These are phyloP conservation scores for Trinorchestia longiramus DNA, from an alignment of 1,140 invertebrate species.

Conservation along the genomic window DNA sequence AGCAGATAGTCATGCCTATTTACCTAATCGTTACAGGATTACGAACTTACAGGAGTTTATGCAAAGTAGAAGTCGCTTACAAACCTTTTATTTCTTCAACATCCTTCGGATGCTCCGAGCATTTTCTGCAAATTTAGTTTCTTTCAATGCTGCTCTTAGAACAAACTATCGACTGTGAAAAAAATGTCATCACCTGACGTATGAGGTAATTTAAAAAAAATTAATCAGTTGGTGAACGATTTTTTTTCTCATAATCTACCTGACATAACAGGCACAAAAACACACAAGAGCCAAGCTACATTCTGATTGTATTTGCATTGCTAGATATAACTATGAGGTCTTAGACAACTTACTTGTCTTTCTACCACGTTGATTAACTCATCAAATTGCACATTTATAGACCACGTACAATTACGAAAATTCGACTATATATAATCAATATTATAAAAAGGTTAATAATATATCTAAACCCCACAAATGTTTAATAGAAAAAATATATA, in stretches of 20 bases:
- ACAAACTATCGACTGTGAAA: background rate
- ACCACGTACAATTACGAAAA: no score
- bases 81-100: background rate
- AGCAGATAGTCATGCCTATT: background rate
- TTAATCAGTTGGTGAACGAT: background rate
- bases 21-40: background rate
- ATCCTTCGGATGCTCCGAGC: background rate
- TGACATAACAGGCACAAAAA: background rate
- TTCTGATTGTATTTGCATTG: no score
- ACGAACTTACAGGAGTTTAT: no score
- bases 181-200: background rate
- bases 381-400: no score
- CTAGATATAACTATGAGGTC: no score
- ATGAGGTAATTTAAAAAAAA: background rate
- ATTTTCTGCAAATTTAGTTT: background rate
- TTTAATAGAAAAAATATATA: no score
- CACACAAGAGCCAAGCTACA: background rate
- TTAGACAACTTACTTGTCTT: no score
- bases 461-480: no score
- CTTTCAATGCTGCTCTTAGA: background rate
- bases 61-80: no score
- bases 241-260: background rate
- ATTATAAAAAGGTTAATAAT: no score
- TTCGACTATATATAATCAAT: no score
- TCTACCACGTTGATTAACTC: no score